Evolutionary conservation across 2,113 vertebrate species (phyloP).

Genomic region (Numida meleagris): DNA sequence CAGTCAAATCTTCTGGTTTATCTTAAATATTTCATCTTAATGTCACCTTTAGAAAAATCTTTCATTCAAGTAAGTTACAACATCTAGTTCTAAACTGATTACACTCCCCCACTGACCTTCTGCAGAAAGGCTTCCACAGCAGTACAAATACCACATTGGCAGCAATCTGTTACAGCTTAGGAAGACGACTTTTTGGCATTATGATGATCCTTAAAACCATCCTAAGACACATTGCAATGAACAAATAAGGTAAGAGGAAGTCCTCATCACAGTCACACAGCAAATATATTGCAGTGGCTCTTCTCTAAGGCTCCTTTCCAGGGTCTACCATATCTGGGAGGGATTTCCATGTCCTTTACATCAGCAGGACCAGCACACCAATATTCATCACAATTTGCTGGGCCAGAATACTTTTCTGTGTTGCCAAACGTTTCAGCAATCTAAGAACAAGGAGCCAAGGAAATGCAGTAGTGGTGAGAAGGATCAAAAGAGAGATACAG

Average conservation of each 20-base stretch:
- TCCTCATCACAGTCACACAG: too few species aligned
- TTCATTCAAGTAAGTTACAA: slow-evolving; percentile 82
- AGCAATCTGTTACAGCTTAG: slow-evolving; percentile 7
- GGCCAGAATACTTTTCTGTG: neutral
- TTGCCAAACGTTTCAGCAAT: neutral
- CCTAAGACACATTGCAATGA: neutral
- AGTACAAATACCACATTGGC: neutral
- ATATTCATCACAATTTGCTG: neutral
- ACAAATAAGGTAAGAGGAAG: neutral
- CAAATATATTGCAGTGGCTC: fast-evolving
- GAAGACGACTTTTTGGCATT: neutral
- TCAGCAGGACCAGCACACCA: neutral
- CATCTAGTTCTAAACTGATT: slow-evolving; percentile 79
- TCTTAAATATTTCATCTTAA: slow-evolving; percentile 88
- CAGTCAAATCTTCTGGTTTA: slow-evolving; percentile 85
- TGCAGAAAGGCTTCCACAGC: slow-evolving; percentile 43
- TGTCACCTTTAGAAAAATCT: slow-evolving; percentile 84
- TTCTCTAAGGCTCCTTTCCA: neutral
- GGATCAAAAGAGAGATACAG: neutral
- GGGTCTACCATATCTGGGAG: neutral
- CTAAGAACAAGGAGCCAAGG: neutral
- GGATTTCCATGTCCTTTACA: neutral
- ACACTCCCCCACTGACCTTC: slow-evolving; percentile 76
- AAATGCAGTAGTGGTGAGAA: neutral
- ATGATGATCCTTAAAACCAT: neutral